These are phyloP conservation scores for Eumacrocentrus americanus DNA, from an alignment of 2,888 invertebrate genomes.

Conservation along the genomic window DNA sequence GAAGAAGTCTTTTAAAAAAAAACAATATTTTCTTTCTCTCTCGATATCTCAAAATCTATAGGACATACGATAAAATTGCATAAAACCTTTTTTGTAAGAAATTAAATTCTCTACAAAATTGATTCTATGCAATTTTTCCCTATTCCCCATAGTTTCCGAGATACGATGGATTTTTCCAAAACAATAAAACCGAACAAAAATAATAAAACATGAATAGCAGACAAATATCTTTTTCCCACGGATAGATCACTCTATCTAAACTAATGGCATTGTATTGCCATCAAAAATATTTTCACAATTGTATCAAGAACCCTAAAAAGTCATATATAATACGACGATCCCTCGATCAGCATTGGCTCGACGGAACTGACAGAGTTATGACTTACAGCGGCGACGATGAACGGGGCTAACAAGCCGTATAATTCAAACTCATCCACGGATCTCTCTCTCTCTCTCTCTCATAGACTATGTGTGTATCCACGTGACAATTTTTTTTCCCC, in stretches of 20 bases:
- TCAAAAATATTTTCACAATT: not conserved
- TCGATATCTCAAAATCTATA: no score
- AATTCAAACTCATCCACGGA: slow-evolving; percentile 32
- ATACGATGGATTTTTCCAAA: no score
- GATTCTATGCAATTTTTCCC: no score
- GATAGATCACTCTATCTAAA: not conserved
- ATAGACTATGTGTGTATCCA: not conserved
- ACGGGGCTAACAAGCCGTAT: slow-evolving; percentile 37
- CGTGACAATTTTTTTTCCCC: not conserved
- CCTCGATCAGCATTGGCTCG: not conserved
- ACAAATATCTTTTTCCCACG: slow-evolving; percentile 1
- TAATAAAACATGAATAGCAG: no score
- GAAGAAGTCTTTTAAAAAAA: no score
- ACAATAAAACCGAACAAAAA: no score
- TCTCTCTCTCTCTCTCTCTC: not conserved
- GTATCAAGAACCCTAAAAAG: not conserved
- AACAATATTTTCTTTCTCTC: no score
- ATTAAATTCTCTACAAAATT: no score
- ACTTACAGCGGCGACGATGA: slow-evolving; percentile 35
- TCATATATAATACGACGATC: not conserved
- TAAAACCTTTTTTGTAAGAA: no score
- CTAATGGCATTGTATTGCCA: not conserved
- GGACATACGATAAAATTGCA: no score
- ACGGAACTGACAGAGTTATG: slow-evolving; percentile 23
- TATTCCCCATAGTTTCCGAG: no score